Evolutionary conservation across 2,888 invertebrate genomes (phyloP).

Genomic region (Fissipunctia ypsillon): DNA sequence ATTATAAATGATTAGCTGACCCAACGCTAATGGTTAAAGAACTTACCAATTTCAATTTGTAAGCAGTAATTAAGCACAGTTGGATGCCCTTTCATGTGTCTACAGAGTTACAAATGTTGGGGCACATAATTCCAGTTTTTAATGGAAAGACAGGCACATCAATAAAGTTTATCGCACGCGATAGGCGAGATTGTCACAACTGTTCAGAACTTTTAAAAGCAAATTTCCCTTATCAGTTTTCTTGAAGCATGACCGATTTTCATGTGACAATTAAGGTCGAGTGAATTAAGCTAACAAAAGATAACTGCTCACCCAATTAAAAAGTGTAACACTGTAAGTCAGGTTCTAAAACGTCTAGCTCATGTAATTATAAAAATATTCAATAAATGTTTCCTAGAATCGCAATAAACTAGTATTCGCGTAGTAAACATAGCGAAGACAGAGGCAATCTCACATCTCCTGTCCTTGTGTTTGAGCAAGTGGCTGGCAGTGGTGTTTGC

Average conservation of each 20-base stretch:
- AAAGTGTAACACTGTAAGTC: slow-evolving; percentile 27
- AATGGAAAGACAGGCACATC: neutral
- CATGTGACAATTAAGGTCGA: slow-evolving; percentile 56
- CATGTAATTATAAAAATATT: slow-evolving; percentile 18
- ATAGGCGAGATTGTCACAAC: slow-evolving; percentile 11
- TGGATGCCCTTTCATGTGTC: neutral
- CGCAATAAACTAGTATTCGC: slow-evolving; percentile 28
- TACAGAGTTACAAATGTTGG: neutral
- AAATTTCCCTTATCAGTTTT: slow-evolving; percentile 60
- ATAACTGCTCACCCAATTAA: slow-evolving; percentile 42
- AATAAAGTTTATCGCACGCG: neutral
- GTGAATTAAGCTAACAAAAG: slow-evolving; percentile 38
- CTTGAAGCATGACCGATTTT: slow-evolving; percentile 52
- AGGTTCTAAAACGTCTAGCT: slow-evolving; percentile 11
- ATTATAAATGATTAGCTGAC: neutral
- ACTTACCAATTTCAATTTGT: slow-evolving; percentile 1
- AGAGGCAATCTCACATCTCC: slow-evolving; percentile 54
- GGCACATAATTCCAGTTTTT: neutral
- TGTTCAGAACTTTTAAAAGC: slow-evolving; percentile 13
- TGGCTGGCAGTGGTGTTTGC: slow-evolving; percentile 73
- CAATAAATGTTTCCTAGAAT: slow-evolving; percentile 21
- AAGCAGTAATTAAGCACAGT: neutral
- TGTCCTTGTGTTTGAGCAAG: slow-evolving; percentile 68
- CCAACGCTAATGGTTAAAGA: neutral
- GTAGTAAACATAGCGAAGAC: slow-evolving; percentile 48